Percentiles rank a stretch among this genome's conserved stretches.
Conservation (phyloP, 2,888 invertebrate genomes). For the Acronicta aceris region DNA sequence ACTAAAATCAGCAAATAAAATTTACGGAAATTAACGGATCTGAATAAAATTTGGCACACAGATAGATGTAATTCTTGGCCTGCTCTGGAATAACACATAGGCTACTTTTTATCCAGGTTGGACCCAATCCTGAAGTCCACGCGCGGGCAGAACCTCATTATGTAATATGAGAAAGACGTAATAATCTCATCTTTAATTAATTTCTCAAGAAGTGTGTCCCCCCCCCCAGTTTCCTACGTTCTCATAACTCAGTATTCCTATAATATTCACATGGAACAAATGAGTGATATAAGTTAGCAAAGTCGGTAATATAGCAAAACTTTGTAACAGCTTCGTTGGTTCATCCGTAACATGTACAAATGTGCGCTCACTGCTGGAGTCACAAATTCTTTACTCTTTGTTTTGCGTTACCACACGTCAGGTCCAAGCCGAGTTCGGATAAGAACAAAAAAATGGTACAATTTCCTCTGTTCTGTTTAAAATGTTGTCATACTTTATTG, state of each 20-base stretch:
- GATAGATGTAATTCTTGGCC: no score
- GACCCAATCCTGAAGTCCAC: no score
- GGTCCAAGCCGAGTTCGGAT: conserved; percentile 25
- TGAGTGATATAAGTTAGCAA: conserved; percentile 39
- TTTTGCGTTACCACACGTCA: conserved; percentile 44
- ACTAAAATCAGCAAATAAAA: no score
- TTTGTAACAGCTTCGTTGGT: conserved; percentile 37
- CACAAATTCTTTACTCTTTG: conserved; percentile 44
- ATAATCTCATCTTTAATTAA: no score
- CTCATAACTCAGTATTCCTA: conserved; percentile 12
- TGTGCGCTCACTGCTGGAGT: conserved; percentile 36
- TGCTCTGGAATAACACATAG: no score
- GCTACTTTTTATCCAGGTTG: no score
- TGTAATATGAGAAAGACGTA: no score
- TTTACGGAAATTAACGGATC: no score
- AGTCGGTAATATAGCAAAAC: conserved; percentile 51
- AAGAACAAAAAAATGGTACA: conserved; percentile 27
- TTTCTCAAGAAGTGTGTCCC: no score
- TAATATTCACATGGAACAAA: conserved; percentile 39
- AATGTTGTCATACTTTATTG: conserved; percentile 31
- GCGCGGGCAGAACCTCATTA: no score
- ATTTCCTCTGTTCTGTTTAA: conserved; percentile 38
- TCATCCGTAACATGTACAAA: conserved; percentile 22
- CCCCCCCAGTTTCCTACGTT: no score
- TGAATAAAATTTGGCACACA: no score